Base-by-base conservation (phyloP, 2,113 vertebrate species). In the Micronycteris hirsuta region DNA sequence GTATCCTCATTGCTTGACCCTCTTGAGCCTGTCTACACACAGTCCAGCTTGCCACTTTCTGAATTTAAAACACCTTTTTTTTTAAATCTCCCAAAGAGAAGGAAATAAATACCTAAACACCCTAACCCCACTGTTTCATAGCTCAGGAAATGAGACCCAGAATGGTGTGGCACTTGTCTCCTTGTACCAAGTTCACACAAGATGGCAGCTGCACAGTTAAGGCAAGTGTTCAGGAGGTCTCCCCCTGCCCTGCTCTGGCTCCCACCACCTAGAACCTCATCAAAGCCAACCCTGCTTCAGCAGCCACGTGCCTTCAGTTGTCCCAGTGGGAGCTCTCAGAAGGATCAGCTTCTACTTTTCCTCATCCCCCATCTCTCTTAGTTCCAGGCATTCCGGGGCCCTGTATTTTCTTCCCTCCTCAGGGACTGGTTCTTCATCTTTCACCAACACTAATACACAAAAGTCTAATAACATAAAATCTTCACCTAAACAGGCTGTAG, bases 401-500 rank as follows among this genome's bases (percentile, higher is more conserved):
- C 58, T 73, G 4, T 77, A n/a, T 43, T 91, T 65, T 36, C 17
- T 56, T 68, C 47, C 24, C 4, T 65, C 19, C 49, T 22, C 73
- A 73, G 7, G 73, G 41, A 61, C 1, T 80, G 14, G 28, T 73
- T 80, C 58, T 65, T 88, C 49, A 52, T 58, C 49, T 71, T 76
- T 81, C 85, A 52, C 28, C 58, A 47, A 84, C 24, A 58, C 26
- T 54, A 81, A 33, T 67, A 28, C 20, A 38, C 43, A 91, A 89
- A 91, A 4, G 1, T 73, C 92, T 90, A 56, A 54, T 63, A 87
- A 58, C 4, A 38, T 43, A 95, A 89, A 90, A 70, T 36, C 45
- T 71, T 91, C 36, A 52, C 70, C 68, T 47, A 84, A 95, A 56
- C 65, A 82, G 67, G 13, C 2, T 54, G 45, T 65, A 41, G 8